Percentiles rank a stretch among this genome's conserved stretches.
Evolutionary conservation across 2,888 invertebrate species (phyloP).

Genomic region (Tipula lateralis): DNA sequence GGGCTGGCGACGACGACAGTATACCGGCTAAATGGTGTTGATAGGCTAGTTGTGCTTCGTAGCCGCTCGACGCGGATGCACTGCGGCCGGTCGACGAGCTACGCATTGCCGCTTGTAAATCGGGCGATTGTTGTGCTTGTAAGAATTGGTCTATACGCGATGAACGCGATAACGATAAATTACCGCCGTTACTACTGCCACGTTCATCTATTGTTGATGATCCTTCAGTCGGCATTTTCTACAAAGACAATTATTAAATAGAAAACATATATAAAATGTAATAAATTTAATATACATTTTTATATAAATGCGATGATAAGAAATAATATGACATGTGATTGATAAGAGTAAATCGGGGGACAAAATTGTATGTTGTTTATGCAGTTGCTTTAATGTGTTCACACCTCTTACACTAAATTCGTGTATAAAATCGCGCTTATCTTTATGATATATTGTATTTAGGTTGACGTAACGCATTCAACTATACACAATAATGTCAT

Average conservation of each 20-base stretch:
- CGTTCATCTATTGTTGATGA: conserved; percentile 40
- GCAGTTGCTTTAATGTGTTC: neutral
- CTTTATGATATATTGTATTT: neutral
- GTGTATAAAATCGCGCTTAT: neutral
- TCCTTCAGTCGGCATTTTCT: conserved; percentile 44
- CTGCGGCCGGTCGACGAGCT: conserved; percentile 52
- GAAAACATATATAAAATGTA: neutral
- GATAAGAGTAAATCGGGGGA: neutral
- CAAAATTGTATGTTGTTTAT: neutral
- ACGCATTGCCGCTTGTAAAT: conserved; percentile 35
- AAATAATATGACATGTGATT: neutral
- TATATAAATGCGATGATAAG: neutral
- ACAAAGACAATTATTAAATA: neutral
- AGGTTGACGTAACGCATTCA: neutral
- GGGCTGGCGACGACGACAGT: conserved; percentile 38
- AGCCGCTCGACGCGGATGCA: conserved; percentile 52
- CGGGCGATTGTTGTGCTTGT: conserved; percentile 46
- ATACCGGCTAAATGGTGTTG: conserved; percentile 60
- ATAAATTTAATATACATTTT: neutral
- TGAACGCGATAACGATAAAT: conserved; percentile 44
- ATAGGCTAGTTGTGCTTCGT: conserved; percentile 63
- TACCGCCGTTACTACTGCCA: conserved; percentile 34
- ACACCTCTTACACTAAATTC: neutral
- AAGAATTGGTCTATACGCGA: conserved; percentile 60
- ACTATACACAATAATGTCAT: neutral